Base-by-base conservation (phyloP, 2,797 vertebrate genomes). In the Florisuga fusca region DNA sequence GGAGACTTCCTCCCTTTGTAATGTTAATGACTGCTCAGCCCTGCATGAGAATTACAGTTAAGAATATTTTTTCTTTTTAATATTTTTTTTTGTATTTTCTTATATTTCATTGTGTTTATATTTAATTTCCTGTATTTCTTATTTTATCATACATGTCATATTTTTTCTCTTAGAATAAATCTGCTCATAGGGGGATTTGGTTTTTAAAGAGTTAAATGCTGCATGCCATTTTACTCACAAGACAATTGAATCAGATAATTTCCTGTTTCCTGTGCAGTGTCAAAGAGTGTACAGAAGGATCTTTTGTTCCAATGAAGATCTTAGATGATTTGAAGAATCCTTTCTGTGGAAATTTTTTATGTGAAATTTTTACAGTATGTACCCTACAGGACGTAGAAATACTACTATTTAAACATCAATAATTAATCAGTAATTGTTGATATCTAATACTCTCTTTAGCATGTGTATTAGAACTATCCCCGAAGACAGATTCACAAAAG, bases 191-290 rank as follows among this genome's bases (percentile, higher is more conserved):
- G 29, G 48, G 51, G 29, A 58, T 88, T 77, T 85, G 43, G 58
- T 72, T 74, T 90, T 38, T 89, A 38, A 86, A 76, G 85, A 71
- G 92, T 90, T 91, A 89, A 90, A 62, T 45, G 38, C 34, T 84
- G 51, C 2, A 1, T 72, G 71, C 77, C 88, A 6, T 84, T 94
- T 92, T 87, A 75, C 87, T 85, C 90, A 73, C 22, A 64, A 91
- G 64, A 76, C 77, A 79, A 15, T 73, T 92, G 89, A 84, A 82
- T 90, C 63, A 63, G 77, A 93, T 93, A 79, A 96, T 94, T 84
- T 93, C 76, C 88, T 93, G 77, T 93, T 93, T 96, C 95, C 84
- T 92, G 92, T 93, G 58, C 75, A 90, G 77, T 90, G 74, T 73
- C 92, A 41, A 41, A 82, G 77, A 83, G 77, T 51, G 51, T 78